Evolutionary conservation across 2,113 vertebrate species (phyloP), one percentile per base, ranked within the genome.

Genomic region (Ammodytes marinus): DNA sequence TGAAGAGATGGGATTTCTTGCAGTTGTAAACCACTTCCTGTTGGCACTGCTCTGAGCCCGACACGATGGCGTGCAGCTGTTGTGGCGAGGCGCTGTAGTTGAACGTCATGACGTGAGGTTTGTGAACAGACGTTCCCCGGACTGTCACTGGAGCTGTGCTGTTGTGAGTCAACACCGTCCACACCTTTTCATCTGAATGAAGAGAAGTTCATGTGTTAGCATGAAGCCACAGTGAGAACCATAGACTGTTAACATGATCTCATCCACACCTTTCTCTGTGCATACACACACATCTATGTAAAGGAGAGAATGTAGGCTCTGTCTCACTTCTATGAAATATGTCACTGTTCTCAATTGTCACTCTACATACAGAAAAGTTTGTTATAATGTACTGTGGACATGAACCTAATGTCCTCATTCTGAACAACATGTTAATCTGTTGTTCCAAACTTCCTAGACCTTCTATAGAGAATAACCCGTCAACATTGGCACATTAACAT

Each of bases 11-110:
- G 49, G 98, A 98, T 82, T 93, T 97, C 89, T 85, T 96, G 93
- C 98, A 99, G 88, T 93, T 93, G 91, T 99, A 99, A 14, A 94
- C 91, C 68, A 97, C 95, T 88, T 99, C 97, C 88, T 99, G 98
- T 60, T 99, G 98, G 0, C 98, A 99, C 87, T 97, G 93, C 80
- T 98, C 97, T 0, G 97, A 96, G 1, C 93, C 93, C 1, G 91
- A 94, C 0, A 98, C 97, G 63, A 99, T 46, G 0, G 96, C 96
- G 0, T 94, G 96, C 0, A 99, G 94, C 60, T 99, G 98, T 27
- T 96, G 96, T 0, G 94, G 95, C 0, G 95, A 93, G 75, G 96
- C 91, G 50, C 94, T 95, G 80, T 99, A 99, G 94, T 96, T 95
- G 73, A 99, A 94, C 76, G 63, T 93, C 93, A 95, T 95, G 67